Evolutionary conservation across 2,113 vertebrate genomes (phyloP).

Genomic region (Propithecus coquereli): DNA sequence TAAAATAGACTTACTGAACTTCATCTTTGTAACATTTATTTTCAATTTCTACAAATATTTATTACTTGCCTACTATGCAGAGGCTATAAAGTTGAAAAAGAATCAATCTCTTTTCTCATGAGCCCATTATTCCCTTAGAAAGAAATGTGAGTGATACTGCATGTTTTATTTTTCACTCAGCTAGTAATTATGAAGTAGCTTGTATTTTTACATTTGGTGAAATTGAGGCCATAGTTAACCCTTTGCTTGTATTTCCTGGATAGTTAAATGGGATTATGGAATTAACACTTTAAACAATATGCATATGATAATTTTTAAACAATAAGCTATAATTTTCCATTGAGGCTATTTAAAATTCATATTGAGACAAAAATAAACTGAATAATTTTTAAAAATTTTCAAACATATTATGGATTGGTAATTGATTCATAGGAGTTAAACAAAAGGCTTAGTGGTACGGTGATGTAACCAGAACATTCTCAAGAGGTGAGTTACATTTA

Average conservation of each 20-base stretch:
- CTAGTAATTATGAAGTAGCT: conserved; percentile 33
- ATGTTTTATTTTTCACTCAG: not conserved
- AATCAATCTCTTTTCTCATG: not conserved
- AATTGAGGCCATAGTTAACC: conserved; percentile 37
- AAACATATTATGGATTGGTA: conserved; percentile 70
- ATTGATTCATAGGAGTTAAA: conserved; percentile 77
- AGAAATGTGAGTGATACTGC: not conserved
- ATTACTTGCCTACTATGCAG: not conserved
- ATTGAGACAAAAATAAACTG: conserved; percentile 65
- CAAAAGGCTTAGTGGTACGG: conserved; percentile 73
- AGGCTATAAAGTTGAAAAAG: conserved; percentile 1
- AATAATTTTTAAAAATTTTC: conserved; percentile 46
- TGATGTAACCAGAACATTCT: conserved; percentile 74
- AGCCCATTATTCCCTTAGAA: not conserved
- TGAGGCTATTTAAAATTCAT: conserved; percentile 69
- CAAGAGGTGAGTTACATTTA: conserved; percentile 79
- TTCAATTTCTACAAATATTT: conserved; percentile 14
- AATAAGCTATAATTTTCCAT: conserved; percentile 68
- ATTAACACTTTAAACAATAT: conserved; percentile 42
- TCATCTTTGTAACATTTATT: not conserved
- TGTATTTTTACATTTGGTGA: conserved; percentile 21
- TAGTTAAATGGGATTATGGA: not conserved
- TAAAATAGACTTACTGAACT: conserved; percentile 6
- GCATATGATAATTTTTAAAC: conserved; percentile 61
- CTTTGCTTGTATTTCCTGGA: conserved; percentile 32